Evolutionary conservation across 2,113 vertebrate genomes (phyloP).

Genomic region (Sylvietta virens): DNA sequence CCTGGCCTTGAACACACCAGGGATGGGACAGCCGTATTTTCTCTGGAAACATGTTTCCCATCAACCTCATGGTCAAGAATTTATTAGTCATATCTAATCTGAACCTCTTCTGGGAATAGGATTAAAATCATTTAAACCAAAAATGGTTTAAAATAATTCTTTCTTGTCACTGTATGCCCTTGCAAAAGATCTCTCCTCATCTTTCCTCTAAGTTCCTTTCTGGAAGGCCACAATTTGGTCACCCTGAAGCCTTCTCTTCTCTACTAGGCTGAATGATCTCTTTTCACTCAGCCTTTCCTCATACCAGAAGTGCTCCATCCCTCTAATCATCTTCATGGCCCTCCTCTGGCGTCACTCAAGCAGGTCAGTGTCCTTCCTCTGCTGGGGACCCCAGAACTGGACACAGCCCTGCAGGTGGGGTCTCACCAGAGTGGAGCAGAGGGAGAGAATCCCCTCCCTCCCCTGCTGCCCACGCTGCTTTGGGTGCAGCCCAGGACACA

Average conservation of each 20-base stretch:
- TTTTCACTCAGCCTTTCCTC: not conserved
- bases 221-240: not conserved
- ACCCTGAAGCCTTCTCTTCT: not conserved
- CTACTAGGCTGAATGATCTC: not conserved
- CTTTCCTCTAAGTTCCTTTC: not conserved
- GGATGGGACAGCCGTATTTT: not conserved
- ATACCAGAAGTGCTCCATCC: not conserved
- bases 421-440: not conserved
- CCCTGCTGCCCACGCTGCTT: accelerated
- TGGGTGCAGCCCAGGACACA: not conserved
- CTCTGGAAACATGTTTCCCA: not conserved
- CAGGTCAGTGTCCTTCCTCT: not conserved
- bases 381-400: not conserved
- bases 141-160: not conserved
- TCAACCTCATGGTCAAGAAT: not conserved
- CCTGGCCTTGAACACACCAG: not conserved
- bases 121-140: not conserved
- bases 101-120: not conserved
- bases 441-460: not conserved
- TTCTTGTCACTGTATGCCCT: not conserved
- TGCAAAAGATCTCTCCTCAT: not conserved
- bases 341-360: not conserved
- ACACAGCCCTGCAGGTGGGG: accelerated
- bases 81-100: not conserved
- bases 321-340: not conserved